Percentiles rank a stretch among this genome's conserved stretches.
Conservation (phyloP, 2,113 vertebrate species). For the Thermophis baileyi region DNA sequence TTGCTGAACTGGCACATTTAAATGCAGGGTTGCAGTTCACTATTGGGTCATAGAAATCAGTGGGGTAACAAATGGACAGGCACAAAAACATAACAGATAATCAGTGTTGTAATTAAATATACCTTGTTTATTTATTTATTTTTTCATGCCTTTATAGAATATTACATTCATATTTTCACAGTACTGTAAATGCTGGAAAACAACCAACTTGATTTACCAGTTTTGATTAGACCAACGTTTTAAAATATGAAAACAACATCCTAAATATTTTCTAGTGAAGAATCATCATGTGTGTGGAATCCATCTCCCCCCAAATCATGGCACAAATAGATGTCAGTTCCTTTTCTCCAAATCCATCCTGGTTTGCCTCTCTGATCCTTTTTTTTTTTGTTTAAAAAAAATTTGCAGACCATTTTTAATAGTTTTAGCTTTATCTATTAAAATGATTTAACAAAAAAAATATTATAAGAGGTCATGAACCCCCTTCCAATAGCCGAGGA, state of each 20-base stretch:
- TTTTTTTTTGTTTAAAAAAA: not conserved
- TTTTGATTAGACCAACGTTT: not conserved
- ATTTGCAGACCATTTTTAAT: not conserved
- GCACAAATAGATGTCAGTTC: not conserved
- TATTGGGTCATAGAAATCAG: slow-evolving; percentile 5
- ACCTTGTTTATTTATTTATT: not conserved
- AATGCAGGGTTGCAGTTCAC: not conserved
- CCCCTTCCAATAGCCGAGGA: not conserved
- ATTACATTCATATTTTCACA: not conserved
- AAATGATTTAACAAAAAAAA: not conserved
- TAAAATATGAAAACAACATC: not conserved
- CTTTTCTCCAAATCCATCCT: no score
- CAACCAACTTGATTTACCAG: not conserved
- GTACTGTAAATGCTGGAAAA: not conserved
- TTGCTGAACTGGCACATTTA: slow-evolving; percentile 13
- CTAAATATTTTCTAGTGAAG: not conserved
- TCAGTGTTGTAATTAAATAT: not conserved
- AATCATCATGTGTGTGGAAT: not conserved
- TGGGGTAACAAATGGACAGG: not conserved
- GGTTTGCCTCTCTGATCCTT: no score
- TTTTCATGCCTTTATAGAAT: not conserved
- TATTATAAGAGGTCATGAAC: not conserved
- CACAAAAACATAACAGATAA: not conserved
- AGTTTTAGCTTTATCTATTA: not conserved
- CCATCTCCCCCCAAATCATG: not conserved